Conservation (phyloP, 2,888 invertebrate species). For the Rotaria sp. region DNA sequence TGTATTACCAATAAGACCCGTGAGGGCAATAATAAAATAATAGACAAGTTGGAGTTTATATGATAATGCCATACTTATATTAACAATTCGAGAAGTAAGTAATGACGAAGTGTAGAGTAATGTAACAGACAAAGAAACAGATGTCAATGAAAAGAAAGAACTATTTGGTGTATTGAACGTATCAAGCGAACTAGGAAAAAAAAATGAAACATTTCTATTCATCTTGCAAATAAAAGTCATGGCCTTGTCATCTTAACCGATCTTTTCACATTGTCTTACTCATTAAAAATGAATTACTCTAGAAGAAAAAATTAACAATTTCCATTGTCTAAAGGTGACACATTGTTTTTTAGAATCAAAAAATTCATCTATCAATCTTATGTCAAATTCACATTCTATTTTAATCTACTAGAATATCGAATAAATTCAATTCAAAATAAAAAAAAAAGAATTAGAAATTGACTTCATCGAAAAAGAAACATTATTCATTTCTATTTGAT, state of each 20-base stretch:
- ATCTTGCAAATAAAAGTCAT: not conserved
- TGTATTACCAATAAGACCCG: slow-evolving; percentile 20
- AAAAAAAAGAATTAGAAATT: too few relatives aligned
- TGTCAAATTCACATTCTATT: too few relatives aligned
- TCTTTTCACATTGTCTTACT: not conserved
- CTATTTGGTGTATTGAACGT: not conserved
- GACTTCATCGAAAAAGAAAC: not conserved
- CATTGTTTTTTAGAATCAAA: too few relatives aligned
- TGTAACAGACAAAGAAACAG: not conserved
- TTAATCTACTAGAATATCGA: too few relatives aligned
- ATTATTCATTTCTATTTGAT: not conserved
- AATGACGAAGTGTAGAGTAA: not conserved
- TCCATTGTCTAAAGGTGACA: not conserved
- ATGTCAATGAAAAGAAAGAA: not conserved
- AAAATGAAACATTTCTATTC: not conserved
- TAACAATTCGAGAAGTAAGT: not conserved
- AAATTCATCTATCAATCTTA: too few relatives aligned
- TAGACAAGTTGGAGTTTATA: not conserved
- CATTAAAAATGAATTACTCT: not conserved
- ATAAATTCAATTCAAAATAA: too few relatives aligned
- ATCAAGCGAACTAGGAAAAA: not conserved
- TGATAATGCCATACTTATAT: not conserved
- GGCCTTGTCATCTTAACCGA: not conserved
- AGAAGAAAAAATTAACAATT: not conserved
- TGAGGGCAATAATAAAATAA: not conserved